These are phyloP conservation scores for Ploceus nigricollis DNA, from an alignment of 2,113 vertebrate genomes.

Conservation along the genomic window DNA sequence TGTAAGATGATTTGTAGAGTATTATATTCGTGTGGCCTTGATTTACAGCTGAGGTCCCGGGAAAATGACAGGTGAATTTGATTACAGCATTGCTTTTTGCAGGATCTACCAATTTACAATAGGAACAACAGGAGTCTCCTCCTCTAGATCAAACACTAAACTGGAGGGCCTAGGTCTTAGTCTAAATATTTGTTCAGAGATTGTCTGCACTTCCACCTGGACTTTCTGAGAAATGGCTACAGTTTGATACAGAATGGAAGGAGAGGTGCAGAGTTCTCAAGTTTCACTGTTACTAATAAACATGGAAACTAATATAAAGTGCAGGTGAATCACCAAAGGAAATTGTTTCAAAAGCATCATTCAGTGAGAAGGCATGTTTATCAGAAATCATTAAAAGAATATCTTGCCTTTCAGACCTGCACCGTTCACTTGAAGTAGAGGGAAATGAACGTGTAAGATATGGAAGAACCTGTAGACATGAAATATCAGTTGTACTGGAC, in stretches of 20 bases:
- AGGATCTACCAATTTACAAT: slow-evolving; percentile 30
- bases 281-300: slow-evolving; percentile 45
- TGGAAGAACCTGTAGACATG: neutral
- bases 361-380: neutral
- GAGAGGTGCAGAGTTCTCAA: slow-evolving; percentile 30
- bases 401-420: neutral
- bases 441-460: neutral
- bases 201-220: slow-evolving; percentile 11
- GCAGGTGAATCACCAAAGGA: slow-evolving; percentile 42
- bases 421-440: neutral
- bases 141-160: slow-evolving; percentile 48
- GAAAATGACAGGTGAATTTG: slow-evolving; percentile 37
- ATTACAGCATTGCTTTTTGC: neutral
- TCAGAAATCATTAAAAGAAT: neutral
- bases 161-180: neutral
- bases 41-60: slow-evolving; percentile 31
- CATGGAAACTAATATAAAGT: slow-evolving; percentile 37
- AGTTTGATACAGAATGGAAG: slow-evolving; percentile 8
- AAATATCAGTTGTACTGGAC: neutral
- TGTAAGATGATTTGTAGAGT: slow-evolving; percentile 34
- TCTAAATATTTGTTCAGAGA: slow-evolving; percentile 57
- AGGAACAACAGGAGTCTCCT: slow-evolving; percentile 22
- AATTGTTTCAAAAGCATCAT: neutral
- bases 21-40: neutral
- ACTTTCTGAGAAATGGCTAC: slow-evolving; percentile 5